These are phyloP conservation scores for Dascillus cervinus DNA, from an alignment of 2,888 invertebrate genomes.

Conservation along the genomic window DNA sequence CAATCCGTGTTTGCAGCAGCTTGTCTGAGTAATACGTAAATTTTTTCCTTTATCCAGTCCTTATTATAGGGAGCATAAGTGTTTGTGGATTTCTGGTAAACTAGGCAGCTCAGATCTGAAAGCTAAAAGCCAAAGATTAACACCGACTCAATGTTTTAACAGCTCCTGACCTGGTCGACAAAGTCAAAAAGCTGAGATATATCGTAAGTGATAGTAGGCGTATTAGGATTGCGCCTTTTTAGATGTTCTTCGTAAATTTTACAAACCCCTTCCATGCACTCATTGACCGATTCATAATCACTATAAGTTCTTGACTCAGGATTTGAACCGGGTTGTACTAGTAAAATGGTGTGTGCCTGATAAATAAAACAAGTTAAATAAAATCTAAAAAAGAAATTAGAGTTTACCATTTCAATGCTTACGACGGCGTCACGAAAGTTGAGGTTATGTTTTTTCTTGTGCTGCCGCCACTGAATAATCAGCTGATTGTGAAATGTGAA, in stretches of 20 bases:
- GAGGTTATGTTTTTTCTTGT: conserved; percentile 4
- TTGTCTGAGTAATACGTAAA: conserved; percentile 88
- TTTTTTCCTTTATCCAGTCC: conserved; percentile 99
- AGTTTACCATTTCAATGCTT: not conserved
- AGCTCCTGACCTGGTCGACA: conserved; percentile 68
- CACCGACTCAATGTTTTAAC: no score
- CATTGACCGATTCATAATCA: conserved; percentile 96
- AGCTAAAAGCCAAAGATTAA: conserved; percentile 48
- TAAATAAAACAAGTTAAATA: conserved; percentile 33
- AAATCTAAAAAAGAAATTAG: no score
- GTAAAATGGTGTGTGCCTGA: conserved; percentile 94
- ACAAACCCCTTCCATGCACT: conserved; percentile 98
- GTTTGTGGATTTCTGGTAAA: conserved; percentile 91
- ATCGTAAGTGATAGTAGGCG: conserved; percentile 96
- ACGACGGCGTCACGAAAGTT: not conserved
- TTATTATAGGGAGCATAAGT: conserved; percentile 98
- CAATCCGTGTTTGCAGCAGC: conserved; percentile 82
- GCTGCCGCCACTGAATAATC: no score
- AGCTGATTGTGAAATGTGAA: no score
- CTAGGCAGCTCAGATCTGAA: conserved; percentile 90
- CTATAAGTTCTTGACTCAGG: conserved; percentile 97
- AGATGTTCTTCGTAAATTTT: conserved; percentile 99
- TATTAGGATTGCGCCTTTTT: conserved; percentile 90
- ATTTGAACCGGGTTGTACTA: conserved; percentile 88
- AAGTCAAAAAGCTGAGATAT: conserved; percentile 98